Conservation (phyloP, 2,888 invertebrate genomes). For the Macrosiphum euphorbiae region DNA sequence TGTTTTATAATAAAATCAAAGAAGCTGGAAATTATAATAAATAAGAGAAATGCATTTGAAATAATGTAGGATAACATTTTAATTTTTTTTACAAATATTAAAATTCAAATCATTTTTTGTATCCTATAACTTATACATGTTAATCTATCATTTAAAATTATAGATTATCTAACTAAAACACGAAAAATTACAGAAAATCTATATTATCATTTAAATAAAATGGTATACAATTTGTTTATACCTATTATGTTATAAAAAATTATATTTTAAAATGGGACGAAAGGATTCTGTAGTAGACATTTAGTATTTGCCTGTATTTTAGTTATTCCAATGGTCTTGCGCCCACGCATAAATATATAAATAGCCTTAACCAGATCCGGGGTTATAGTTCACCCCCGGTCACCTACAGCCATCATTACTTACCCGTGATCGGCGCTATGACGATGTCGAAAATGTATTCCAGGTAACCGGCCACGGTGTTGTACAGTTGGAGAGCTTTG, state of each 20-base stretch:
- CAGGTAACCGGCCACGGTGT: slow-evolving; percentile 47
- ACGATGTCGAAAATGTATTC: slow-evolving; percentile 50
- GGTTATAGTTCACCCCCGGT: neutral
- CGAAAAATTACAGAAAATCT: too few relatives aligned
- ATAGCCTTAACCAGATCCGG: too few relatives aligned
- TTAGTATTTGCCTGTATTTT: too few relatives aligned
- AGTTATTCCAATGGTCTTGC: too few relatives aligned
- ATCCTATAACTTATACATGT: neutral
- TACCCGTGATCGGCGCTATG: slow-evolving; percentile 55
- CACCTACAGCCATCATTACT: neutral
- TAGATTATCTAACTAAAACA: too few relatives aligned
- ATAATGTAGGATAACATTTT: neutral
- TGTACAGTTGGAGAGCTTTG: slow-evolving; percentile 51
- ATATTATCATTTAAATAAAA: too few relatives aligned
- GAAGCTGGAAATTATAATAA: neutral
- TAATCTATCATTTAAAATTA: neutral
- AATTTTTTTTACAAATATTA: neutral
- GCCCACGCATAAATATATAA: too few relatives aligned
- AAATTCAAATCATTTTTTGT: neutral
- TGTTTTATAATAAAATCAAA: neutral
- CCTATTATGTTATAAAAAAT: too few relatives aligned
- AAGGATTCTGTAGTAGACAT: too few relatives aligned
- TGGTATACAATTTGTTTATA: too few relatives aligned
- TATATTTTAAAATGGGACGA: too few relatives aligned
- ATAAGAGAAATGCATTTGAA: neutral